These are phyloP conservation scores for Oncorhynchus mykiss DNA, from an alignment of 2,113 vertebrate species.

Conservation along the genomic window DNA sequence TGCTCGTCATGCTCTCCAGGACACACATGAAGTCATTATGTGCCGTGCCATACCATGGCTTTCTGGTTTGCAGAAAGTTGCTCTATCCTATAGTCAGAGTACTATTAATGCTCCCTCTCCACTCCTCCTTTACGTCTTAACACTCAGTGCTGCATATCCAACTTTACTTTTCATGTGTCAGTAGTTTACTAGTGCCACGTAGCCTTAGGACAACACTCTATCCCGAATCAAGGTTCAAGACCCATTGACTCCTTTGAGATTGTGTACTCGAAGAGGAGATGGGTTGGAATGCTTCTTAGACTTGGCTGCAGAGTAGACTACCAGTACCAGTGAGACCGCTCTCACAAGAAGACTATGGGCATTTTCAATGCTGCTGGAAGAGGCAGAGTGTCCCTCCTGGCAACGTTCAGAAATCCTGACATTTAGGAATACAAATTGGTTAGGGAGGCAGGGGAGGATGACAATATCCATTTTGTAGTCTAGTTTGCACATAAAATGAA, in stretches of 20 bases:
- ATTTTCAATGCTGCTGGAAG: neutral
- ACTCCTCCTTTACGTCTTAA: neutral
- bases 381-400: neutral
- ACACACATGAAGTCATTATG: neutral
- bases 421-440: slow-evolving; percentile 1
- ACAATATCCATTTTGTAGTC: neutral
- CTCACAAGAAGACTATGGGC: neutral
- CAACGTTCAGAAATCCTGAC: neutral
- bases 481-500: neutral
- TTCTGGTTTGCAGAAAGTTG: neutral
- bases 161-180: neutral
- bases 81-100: neutral
- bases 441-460: neutral
- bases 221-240: neutral
- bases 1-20: neutral
- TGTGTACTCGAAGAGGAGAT: neutral
- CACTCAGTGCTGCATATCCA: neutral
- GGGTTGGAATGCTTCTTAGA: neutral
- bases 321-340: neutral
- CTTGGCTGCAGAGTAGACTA: neutral
- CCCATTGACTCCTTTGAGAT: neutral
- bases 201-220: neutral
- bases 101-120: neutral
- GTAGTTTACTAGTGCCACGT: neutral
- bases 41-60: neutral